Conservation (phyloP, 2,888 invertebrate species). For the Agrochola circellaris region DNA sequence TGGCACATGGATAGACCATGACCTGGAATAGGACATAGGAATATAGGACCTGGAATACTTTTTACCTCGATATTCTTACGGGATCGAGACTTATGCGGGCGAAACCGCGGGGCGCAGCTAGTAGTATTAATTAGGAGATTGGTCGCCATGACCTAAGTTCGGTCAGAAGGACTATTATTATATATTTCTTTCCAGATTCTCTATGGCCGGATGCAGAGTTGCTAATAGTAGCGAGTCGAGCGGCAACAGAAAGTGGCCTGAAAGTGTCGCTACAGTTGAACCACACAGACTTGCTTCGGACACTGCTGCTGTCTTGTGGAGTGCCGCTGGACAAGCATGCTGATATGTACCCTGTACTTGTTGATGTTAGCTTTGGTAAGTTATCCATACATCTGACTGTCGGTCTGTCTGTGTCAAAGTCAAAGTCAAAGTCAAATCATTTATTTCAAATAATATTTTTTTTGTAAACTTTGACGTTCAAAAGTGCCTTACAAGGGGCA, state of each 20-base stretch:
- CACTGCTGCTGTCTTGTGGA: constrained; percentile 95
- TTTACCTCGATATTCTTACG: too few relatives aligned
- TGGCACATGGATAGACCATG: too few relatives aligned
- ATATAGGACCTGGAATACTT: too few relatives aligned
- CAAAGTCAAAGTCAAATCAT: too few relatives aligned
- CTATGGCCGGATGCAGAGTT: constrained; percentile 96
- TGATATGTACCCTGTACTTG: constrained; percentile 82
- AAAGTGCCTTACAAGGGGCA: too few relatives aligned
- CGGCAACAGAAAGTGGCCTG: constrained; percentile 81
- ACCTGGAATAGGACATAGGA: too few relatives aligned
- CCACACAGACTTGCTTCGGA: constrained; percentile 94
- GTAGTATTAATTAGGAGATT: background rate
- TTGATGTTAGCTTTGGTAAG: constrained; percentile 84
- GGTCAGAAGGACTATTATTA: background rate
- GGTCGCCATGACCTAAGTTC: background rate
- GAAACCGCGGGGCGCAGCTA: too few relatives aligned
- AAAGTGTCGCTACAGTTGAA: constrained; percentile 94
- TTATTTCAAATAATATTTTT: too few relatives aligned
- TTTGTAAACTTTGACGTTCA: too few relatives aligned
- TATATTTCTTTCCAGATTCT: constrained; percentile 83
- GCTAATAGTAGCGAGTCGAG: constrained; percentile 93
- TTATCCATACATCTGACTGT: background rate
- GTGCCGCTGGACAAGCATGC: constrained; percentile 92
- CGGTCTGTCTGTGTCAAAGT: too few relatives aligned
- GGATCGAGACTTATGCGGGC: too few relatives aligned